Conservation (phyloP, 2,797 vertebrate genomes). For the Liparis tanakae region DNA sequence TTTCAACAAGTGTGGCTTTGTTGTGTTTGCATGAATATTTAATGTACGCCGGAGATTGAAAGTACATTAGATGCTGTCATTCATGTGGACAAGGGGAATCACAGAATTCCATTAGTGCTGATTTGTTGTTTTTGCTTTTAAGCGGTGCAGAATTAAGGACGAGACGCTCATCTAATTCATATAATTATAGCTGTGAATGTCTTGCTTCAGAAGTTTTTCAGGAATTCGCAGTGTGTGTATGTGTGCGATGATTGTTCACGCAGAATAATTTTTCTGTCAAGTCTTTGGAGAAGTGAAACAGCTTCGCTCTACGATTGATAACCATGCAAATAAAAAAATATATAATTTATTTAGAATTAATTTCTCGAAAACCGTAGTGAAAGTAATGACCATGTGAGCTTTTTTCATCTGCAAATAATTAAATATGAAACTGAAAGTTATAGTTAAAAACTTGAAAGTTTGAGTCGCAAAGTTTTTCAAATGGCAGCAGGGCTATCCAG, state of each 20-base stretch:
- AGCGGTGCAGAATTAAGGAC: constrained; percentile 36
- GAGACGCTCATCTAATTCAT: constrained; percentile 45
- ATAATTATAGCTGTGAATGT: constrained; percentile 47
- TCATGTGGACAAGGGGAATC: constrained; percentile 12
- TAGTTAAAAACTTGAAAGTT: neutral
- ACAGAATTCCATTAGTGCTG: constrained; percentile 30
- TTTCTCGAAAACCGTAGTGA: constrained; percentile 20
- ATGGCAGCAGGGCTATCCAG: neutral
- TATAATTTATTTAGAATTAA: constrained; percentile 26
- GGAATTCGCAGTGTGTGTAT: neutral
- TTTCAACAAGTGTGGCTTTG: constrained; percentile 45
- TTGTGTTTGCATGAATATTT: constrained; percentile 64
- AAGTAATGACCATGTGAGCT: constrained; percentile 2
- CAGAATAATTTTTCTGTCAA: constrained; percentile 33
- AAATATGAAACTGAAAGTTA: constrained; percentile 16
- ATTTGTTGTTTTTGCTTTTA: constrained; percentile 43
- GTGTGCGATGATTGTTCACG: constrained; percentile 29
- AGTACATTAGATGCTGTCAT: constrained; percentile 49
- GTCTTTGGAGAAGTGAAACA: constrained; percentile 19
- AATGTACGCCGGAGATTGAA: constrained; percentile 39
- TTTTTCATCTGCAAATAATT: constrained; percentile 33
- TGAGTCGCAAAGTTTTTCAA: constrained; percentile 8
- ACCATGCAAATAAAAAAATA: constrained; percentile 25
- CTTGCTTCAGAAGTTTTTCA: constrained; percentile 37
- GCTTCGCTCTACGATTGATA: constrained; percentile 26